Base-by-base conservation (phyloP, 2,113 vertebrate genomes). In the Polypterus senegalus region DNA sequence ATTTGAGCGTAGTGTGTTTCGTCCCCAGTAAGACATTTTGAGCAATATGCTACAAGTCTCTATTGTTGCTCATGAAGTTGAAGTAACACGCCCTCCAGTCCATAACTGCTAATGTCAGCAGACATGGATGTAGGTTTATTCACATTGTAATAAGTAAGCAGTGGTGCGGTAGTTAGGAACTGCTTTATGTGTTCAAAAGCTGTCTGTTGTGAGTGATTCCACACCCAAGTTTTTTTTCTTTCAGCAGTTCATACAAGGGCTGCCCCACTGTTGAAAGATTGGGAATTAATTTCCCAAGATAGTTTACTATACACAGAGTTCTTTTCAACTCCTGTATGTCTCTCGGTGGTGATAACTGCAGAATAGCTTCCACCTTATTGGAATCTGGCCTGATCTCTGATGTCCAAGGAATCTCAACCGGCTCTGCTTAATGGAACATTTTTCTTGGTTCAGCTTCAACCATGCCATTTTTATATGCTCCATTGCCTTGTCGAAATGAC, bases 11-110 rank as follows among this genome's bases (percentile, higher is more conserved):
- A 57, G 9, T 60, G 46, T 46, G 46, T 59, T 71, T 78, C 73
- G 66, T 70, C 73, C 65, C 64, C 66, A 68, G 61, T 70, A 72
- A 74, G 60, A 55, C 71, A 62, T 73, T 69, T 69, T 67, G 69
- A 74, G 70, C 71, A 77, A 71, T 74, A 71, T 73, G 67, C 73
- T 70, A 77, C 70, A 70, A 71, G 75, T 77, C 69, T 76, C 72
- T 66, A 73, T 67, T 77, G 67, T 63, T 69, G 70, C 64, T 73
- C 68, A 59, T 73, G 72, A 72, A 76, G 73, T 69, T 79, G 74
- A 55, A 77, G 67, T 70, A 76, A 70, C 66, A 77, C 68, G 67
- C 77, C 72, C 72, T 71, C 61, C 71, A 70, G 71, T 62, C 70
- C 69, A 74, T 70, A 71, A 65, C 61, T 71, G 66, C 62, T 73